Evolutionary conservation across 2,113 vertebrate species (phyloP), one percentile per base, ranked within the genome.

Genomic region (Tychaedon coryphoeus): DNA sequence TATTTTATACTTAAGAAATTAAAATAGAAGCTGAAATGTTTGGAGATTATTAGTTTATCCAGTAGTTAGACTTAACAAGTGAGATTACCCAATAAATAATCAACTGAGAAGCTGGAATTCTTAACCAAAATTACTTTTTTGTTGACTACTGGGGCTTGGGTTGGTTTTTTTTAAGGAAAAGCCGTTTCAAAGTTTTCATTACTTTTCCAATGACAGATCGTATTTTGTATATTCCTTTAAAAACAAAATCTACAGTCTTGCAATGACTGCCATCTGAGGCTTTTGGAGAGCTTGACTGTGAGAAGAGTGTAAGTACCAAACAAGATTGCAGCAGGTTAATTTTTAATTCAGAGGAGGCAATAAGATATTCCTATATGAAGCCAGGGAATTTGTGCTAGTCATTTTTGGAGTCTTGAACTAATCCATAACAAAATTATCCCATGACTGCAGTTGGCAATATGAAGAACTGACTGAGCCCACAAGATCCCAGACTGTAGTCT

Each of bases 21-120:
- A 77, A 92, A 95, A 73, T 54, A 82, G 67, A 92, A 76, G 79
- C 51, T 94, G 93, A 96, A 97, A 86, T 93, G 61, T 45, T 95
- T 65, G 53, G 69, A 80, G 86, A 82, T 71, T 1, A 90, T 86
- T 67, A 42, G 92, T 61, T 87, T 90, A 60, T 34, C 25, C 53
- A 81, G 62, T 61, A 88, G 31, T 76, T 79, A 57, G 73, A 82
- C 69, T 86, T 82, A 77, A 69, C 31, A 94, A 74, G 83, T 86
- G 61, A 51, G 71, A 58, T 89, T 91, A 90, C 53, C n/a, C 2
- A 8, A 74, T 70, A 84, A 75, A 90, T 91, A 86, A 79, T 86
- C 34, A 50, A 90, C 48, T n/a, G 64, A 84, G 28, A 4, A 29
- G 90, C 70, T 64, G 17, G 65, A 70, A 90, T 88, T 88, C 88